These are phyloP conservation scores for Galeopterus variegatus DNA, from an alignment of 2,113 vertebrate genomes.

Conservation along the genomic window DNA sequence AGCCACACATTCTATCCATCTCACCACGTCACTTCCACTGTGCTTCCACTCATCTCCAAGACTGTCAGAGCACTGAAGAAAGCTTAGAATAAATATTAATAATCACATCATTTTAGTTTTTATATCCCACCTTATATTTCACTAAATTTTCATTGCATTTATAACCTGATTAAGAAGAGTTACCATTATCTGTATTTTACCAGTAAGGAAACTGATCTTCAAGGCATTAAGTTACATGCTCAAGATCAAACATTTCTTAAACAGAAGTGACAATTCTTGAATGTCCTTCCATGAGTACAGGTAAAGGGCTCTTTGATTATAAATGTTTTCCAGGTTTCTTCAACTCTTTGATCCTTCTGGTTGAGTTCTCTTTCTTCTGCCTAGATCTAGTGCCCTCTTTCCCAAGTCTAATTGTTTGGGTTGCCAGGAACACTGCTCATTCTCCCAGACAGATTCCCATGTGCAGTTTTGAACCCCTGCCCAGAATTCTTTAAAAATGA, in stretches of 20 bases:
- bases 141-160: neutral
- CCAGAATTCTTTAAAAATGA: neutral
- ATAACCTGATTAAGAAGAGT: neutral
- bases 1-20: too few relatives aligned
- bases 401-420: neutral
- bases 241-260: neutral
- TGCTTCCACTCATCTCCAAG: neutral
- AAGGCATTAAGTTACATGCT: neutral
- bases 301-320: neutral
- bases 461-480: neutral
- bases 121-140: neutral
- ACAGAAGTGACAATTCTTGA: neutral
- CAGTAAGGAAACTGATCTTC: neutral
- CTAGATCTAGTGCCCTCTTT: neutral
- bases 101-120: neutral
- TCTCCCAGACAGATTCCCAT: neutral
- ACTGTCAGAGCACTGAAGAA: constrained; percentile 46
- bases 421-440: neutral
- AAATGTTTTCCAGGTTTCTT: neutral
- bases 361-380: neutral
- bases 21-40: neutral
- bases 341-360: neutral
- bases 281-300: neutral
- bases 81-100: neutral
- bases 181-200: neutral